Percentiles rank a stretch among this genome's conserved stretches.
phyloP scores from a whole-genome alignment of 2,113 vertebrate genomes.

The Orientallactaga bullata region DNA sequence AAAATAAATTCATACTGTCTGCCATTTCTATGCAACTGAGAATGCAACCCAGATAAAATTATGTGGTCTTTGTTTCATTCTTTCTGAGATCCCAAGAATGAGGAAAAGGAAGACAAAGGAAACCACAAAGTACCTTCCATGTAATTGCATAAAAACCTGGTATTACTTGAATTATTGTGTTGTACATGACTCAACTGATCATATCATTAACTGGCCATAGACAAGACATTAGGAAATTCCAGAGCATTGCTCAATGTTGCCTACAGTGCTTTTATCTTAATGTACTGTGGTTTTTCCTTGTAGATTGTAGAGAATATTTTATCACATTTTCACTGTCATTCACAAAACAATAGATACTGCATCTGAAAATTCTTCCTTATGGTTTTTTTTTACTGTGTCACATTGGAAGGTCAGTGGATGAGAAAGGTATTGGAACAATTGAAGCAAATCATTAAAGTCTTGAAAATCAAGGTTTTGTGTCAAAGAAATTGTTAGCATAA shows the following conservation, averaged over 20 bases:
- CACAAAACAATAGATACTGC: conserved; percentile 24
- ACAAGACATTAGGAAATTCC: conserved; percentile 41
- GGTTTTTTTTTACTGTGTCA: conserved; percentile 4
- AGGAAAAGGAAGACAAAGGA: conserved; percentile 49
- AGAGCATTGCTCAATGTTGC: conserved; percentile 17
- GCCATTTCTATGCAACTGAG: neutral
- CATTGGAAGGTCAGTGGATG: conserved; percentile 15
- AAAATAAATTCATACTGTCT: conserved; percentile 43
- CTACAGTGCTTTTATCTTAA: conserved; percentile 19
- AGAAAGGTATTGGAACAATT: neutral
- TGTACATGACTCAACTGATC: conserved; percentile 8
- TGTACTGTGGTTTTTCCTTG: conserved; percentile 48
- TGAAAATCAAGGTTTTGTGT: conserved; percentile 19
- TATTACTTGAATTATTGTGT: conserved; percentile 58
- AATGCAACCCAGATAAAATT: conserved; percentile 2
- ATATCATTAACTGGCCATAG: conserved; percentile 41
- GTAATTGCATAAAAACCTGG: conserved; percentile 34
- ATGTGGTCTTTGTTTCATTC: neutral
- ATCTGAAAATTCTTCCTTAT: neutral
- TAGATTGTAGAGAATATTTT: neutral
- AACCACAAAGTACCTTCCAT: conserved; percentile 36
- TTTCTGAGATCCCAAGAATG: neutral
- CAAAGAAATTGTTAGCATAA: neutral
- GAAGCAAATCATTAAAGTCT: conserved; percentile 11
- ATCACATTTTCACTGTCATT: conserved; percentile 48